Conservation (phyloP, 2,888 invertebrate genomes). For the Brachyopa scutellaris region DNA sequence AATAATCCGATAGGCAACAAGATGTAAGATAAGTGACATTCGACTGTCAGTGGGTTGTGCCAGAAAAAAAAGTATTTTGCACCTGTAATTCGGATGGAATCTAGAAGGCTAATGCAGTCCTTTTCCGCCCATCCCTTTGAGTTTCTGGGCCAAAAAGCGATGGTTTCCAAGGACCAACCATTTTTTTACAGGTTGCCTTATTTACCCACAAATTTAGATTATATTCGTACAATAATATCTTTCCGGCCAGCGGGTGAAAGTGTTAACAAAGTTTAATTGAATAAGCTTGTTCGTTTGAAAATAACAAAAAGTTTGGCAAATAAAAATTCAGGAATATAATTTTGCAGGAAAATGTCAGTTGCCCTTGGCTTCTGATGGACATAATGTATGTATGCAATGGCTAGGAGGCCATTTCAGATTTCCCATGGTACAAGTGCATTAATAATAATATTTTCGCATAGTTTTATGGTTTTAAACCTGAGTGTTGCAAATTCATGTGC, state of each 20-base stretch:
- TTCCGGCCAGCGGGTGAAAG: background rate
- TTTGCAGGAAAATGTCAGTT: background rate
- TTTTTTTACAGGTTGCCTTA: too few species aligned
- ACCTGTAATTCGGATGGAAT: too few species aligned
- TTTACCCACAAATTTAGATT: too few species aligned
- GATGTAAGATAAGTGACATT: too few species aligned
- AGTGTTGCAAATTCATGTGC: constrained; percentile 1
- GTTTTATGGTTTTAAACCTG: constrained; percentile 1
- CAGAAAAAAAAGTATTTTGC: too few species aligned
- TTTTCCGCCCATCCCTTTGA: too few species aligned
- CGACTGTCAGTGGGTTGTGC: too few species aligned
- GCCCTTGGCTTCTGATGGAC: background rate
- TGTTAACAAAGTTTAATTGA: background rate
- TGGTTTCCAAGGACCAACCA: too few species aligned
- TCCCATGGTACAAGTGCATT: background rate
- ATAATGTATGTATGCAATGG: too few species aligned
- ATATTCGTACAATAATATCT: too few species aligned
- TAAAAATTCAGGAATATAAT: background rate
- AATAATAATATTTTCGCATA: background rate
- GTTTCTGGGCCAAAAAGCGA: too few species aligned
- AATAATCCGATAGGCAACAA: background rate
- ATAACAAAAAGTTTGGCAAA: background rate
- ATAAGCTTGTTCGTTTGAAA: background rate
- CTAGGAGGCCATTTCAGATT: background rate
- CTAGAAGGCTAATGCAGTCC: too few species aligned